Conservation (phyloP, 2,113 vertebrate species). For the Acrocephalus kingi region DNA sequence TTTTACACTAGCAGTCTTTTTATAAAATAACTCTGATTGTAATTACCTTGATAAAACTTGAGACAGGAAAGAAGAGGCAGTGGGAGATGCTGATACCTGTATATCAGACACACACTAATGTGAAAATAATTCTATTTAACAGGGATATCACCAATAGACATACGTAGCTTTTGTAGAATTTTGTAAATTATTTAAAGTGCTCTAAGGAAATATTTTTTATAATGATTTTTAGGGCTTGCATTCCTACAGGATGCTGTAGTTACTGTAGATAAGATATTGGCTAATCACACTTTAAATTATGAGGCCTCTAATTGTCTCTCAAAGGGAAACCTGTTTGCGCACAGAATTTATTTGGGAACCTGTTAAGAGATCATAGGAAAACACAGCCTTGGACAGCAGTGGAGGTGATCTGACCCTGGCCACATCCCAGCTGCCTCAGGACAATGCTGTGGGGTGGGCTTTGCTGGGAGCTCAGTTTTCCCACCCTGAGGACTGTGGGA, state of each 20-base stretch:
- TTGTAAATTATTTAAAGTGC: constrained; percentile 75
- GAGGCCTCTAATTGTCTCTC: not conserved
- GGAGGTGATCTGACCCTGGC: not conserved
- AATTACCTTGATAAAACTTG: constrained; percentile 5
- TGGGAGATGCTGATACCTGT: not conserved
- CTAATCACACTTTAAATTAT: constrained; percentile 38
- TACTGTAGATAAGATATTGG: not conserved
- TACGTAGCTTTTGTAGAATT: constrained; percentile 62
- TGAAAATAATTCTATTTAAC: constrained; percentile 55
- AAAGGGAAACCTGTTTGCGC: not conserved
- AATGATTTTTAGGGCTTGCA: constrained; percentile 32
- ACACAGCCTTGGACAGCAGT: not conserved
- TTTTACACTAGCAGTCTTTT: not conserved
- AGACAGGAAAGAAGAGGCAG: not conserved
- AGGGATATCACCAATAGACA: constrained; percentile 4
- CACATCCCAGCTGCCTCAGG: constrained; percentile 1
- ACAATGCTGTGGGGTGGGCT: not conserved
- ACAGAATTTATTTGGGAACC: not conserved
- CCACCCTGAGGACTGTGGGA: not conserved
- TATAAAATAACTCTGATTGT: not conserved
- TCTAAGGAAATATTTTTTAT: constrained; percentile 72
- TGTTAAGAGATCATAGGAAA: not conserved
- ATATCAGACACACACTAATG: not conserved
- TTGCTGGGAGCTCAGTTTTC: not conserved
- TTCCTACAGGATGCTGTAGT: not conserved